Percentiles rank a stretch among this genome's conserved stretches.
Evolutionary conservation across 2,113 vertebrate genomes (phyloP).

Genomic region (Heterotilapia buettikoferi): DNA sequence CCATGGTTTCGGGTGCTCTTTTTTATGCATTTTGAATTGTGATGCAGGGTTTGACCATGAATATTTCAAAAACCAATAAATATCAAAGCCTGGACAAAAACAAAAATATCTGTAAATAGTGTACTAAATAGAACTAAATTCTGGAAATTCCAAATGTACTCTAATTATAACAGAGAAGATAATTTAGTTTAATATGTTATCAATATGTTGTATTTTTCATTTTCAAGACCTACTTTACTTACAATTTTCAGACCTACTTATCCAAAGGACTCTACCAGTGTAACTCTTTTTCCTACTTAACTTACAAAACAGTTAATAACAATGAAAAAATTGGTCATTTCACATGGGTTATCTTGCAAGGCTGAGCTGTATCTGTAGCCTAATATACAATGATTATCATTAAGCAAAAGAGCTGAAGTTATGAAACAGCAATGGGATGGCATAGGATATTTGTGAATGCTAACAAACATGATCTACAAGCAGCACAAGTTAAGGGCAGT

Average conservation of each 20-base stretch:
- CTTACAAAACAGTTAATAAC: neutral
- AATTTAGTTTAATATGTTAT: neutral
- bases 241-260: neutral
- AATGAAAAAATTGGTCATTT: accelerated
- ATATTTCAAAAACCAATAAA: neutral
- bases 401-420: neutral
- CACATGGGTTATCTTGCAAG: neutral
- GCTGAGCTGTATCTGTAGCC: accelerated
- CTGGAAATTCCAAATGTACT: neutral
- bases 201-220: neutral
- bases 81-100: neutral
- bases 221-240: neutral
- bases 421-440: neutral
- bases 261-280: accelerated
- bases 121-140: accelerated
- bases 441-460: neutral
- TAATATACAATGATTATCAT: neutral
- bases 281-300: accelerated
- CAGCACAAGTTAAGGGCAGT: neutral
- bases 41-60: neutral
- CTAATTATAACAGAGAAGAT: neutral
- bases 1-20: neutral
- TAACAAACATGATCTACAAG: neutral
- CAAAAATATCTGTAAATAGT: neutral
- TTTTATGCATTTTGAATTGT: neutral